Evolutionary conservation across 2,888 invertebrate species (phyloP).

Genomic region (Thereva nobilitata): DNA sequence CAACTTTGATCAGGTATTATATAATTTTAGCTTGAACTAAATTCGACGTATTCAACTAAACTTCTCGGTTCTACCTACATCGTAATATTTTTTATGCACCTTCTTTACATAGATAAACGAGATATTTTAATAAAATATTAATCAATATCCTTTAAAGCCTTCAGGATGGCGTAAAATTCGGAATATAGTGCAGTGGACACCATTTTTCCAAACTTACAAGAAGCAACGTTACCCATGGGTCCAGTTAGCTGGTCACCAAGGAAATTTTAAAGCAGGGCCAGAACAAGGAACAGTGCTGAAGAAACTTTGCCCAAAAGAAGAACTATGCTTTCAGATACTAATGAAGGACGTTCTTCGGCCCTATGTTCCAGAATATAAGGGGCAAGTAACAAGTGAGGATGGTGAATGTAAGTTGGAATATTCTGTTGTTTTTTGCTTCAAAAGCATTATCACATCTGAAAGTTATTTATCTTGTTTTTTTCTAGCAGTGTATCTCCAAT

Average conservation of each 20-base stretch:
- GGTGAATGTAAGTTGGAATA: constrained; percentile 67
- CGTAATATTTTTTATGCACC: neutral
- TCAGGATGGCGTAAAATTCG: constrained; percentile 93
- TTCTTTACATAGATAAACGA: neutral
- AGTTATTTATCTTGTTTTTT: too few relatives aligned
- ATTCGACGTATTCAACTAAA: too few relatives aligned
- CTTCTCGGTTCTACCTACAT: neutral
- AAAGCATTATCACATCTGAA: neutral
- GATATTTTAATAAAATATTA: constrained; percentile 31
- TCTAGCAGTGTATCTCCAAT: constrained; percentile 75
- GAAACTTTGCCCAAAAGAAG: constrained; percentile 88
- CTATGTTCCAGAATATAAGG: constrained; percentile 92
- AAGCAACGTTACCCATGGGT: constrained; percentile 96
- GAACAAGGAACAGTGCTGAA: constrained; percentile 93
- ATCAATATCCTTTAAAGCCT: constrained; percentile 67
- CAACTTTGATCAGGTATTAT: too few relatives aligned
- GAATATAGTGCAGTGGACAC: constrained; percentile 95
- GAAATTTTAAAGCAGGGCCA: constrained; percentile 91
- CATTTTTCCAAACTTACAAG: constrained; percentile 96
- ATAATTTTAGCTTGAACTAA: too few relatives aligned
- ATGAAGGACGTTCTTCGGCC: constrained; percentile 88
- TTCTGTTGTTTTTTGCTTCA: constrained; percentile 9
- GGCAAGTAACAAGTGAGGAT: constrained; percentile 78
- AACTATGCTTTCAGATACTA: constrained; percentile 76
- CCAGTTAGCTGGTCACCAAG: constrained; percentile 93